Base-by-base conservation (phyloP, 1,140 invertebrate genomes). In the Lordiphosa clarofinis region DNA sequence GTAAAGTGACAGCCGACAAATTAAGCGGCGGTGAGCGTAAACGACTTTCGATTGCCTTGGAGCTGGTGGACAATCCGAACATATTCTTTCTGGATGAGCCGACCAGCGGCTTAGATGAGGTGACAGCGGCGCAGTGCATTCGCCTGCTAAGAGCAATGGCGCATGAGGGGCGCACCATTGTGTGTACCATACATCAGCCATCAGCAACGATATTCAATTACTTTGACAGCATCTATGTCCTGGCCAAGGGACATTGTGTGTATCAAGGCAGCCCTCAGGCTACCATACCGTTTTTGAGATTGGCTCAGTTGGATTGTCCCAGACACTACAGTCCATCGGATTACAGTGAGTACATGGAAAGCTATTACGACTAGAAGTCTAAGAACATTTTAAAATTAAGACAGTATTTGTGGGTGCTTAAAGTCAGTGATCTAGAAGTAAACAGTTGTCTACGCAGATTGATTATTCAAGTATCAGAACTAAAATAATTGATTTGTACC, bases 31-130 rank as follows among this genome's bases (percentile, higher is more conserved):
- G 95, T 5, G 94, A 95, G 86, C 91, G 93, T 38, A 95, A 95
- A 74, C 91, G 95, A 46, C 89, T 97, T 39, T 95, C 94, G 31
- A 96, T 96, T 46, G 95, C 95, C 1, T 87, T 95, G 52, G 95
- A 96, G 89, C 88, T 96, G 35, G 93, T 96, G n/a, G 94, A 95
- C 87, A 96, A 96, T 89, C 95, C 95, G 1, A 94, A 94, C 12
- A 91, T 94, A 15, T 92, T 93, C 86, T 93, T 93, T 69, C 82
- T 94, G 43, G 93, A 94, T 67, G 93, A 94, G 82, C 93, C 93
- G 0, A 94, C 93, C 2, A 96, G 95, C 55, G 97, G 97, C 0
- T 88, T 98, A 55, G 97, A 98, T 87, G 96, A 95, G 55, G 92
- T 94, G 4, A 94, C 96, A 0, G 95, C 95, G 1, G 90, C 93